Percentiles rank a stretch among this genome's conserved stretches.
Conservation (phyloP, 2,888 invertebrate species). For the Mantis religiosa region DNA sequence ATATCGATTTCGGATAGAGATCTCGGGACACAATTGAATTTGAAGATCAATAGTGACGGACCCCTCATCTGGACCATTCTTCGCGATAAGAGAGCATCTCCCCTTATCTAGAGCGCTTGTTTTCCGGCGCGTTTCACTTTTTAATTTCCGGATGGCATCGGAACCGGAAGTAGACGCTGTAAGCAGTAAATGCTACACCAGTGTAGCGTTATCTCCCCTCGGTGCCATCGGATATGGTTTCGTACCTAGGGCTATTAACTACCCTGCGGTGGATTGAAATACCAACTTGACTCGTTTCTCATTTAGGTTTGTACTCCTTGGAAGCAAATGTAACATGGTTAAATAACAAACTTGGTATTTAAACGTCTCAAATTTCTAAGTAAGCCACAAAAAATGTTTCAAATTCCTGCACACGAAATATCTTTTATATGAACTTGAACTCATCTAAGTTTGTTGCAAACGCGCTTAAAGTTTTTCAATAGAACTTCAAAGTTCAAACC, state of each 20-base stretch:
- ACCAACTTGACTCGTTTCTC: too few relatives aligned
- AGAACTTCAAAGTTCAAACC: too few relatives aligned
- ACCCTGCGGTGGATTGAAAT: too few relatives aligned
- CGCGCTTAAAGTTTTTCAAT: too few relatives aligned
- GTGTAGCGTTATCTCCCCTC: not conserved
- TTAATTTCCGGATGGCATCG: slow-evolving; percentile 24
- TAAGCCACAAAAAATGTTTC: too few relatives aligned
- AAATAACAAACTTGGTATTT: too few relatives aligned
- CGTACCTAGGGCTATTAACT: not conserved
- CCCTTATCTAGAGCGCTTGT: not conserved
- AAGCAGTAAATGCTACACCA: not conserved
- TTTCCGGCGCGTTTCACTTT: slow-evolving; percentile 27
- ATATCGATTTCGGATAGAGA: not conserved
- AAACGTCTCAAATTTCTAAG: too few relatives aligned
- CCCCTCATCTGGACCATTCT: not conserved
- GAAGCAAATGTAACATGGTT: too few relatives aligned
- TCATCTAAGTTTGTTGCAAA: too few relatives aligned
- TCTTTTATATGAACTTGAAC: too few relatives aligned
- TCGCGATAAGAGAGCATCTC: not conserved
- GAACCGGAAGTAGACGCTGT: slow-evolving; percentile 8
- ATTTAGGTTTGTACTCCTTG: too few relatives aligned
- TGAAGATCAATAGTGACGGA: not conserved
- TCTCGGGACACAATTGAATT: not conserved
- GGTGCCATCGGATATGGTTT: not conserved
- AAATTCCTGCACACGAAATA: too few relatives aligned